A percentile compares a stretch with the other conserved stretches of the same genome.
Conservation (phyloP, 2,797 vertebrate genomes). For the Myotis pilosus region DNA sequence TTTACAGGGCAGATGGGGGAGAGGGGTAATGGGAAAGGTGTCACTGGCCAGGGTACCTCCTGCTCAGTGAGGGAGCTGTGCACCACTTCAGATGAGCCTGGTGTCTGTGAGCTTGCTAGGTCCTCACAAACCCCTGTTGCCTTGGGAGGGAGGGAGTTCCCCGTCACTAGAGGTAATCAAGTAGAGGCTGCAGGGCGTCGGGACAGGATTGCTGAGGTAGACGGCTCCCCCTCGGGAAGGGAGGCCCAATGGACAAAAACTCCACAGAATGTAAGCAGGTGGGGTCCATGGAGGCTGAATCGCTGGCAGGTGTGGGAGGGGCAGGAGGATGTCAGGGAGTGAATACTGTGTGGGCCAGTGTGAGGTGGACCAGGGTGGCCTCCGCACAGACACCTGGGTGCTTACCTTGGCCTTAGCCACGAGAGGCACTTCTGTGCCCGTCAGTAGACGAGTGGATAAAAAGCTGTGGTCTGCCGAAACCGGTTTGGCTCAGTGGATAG, state of each 20-base stretch:
- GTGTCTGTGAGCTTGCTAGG: background rate
- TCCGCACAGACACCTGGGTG: background rate
- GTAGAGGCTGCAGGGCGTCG: background rate
- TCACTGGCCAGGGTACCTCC: background rate
- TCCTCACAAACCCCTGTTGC: background rate
- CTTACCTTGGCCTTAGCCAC: background rate
- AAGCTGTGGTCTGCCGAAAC: too few species aligned
- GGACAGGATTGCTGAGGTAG: background rate
- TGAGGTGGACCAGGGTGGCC: background rate
- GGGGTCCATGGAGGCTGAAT: background rate
- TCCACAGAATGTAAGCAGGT: background rate
- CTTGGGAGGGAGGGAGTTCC: background rate
- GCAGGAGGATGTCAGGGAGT: background rate
- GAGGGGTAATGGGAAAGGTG: too few species aligned
- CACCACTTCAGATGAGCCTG: background rate
- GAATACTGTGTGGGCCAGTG: fast-evolving
- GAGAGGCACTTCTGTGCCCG: background rate
- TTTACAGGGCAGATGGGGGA: background rate
- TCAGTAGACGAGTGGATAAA: too few species aligned
- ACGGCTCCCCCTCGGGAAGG: background rate
- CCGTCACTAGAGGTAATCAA: background rate
- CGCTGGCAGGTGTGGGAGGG: background rate
- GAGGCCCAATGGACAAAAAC: background rate
- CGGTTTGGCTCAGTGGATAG: too few species aligned
- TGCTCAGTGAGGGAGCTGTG: background rate